Conservation (phyloP, 2,113 vertebrate species). For the Gnathonemus echidnorhynchus region DNA sequence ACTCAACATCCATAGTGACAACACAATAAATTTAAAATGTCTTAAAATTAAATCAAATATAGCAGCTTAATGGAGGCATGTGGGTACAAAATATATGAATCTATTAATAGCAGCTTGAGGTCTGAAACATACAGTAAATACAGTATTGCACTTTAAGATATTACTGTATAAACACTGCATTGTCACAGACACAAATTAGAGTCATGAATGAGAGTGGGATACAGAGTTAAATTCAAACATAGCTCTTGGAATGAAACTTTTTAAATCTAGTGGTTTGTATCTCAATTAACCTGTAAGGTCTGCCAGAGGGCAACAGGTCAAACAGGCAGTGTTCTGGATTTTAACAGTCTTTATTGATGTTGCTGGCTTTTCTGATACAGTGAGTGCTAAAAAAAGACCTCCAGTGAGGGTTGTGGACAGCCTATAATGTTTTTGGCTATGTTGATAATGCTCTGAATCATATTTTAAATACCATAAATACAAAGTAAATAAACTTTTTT, state of each 20-base stretch:
- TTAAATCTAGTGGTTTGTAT: background rate
- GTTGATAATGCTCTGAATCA: background rate
- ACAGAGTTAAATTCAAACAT: background rate
- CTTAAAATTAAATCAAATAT: background rate
- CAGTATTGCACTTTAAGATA: background rate
- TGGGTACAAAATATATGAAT: background rate
- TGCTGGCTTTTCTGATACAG: background rate
- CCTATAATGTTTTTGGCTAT: background rate
- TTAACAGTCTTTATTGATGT: background rate
- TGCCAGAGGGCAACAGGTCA: background rate
- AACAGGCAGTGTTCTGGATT: background rate
- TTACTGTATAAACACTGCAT: background rate
- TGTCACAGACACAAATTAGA: background rate
- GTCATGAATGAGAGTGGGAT: background rate
- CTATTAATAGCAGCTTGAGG: background rate
- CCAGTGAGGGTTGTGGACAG: background rate
- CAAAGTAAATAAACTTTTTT: background rate
- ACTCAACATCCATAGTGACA: background rate
- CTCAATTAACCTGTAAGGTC: background rate
- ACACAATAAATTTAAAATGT: background rate
- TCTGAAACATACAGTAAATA: background rate
- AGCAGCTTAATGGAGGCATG: background rate
- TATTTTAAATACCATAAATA: background rate
- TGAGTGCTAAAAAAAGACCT: background rate
- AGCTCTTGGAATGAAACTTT: background rate